These are phyloP conservation scores for Nestor notabilis DNA, from an alignment of 2,113 vertebrate species.

Conservation along the genomic window DNA sequence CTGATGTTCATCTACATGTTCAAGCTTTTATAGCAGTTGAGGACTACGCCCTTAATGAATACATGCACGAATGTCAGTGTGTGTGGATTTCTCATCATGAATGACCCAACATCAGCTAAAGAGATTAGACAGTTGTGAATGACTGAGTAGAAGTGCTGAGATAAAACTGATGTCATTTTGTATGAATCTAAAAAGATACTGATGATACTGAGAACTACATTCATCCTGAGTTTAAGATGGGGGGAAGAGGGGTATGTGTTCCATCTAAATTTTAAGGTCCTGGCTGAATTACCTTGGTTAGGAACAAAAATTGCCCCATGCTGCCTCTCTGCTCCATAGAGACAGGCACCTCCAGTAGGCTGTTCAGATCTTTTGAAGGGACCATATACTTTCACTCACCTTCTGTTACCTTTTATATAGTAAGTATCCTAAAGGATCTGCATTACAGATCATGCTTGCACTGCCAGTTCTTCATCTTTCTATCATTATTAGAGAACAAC, in stretches of 20 bases:
- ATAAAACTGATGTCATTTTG: not conserved
- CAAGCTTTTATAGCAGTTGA: not conserved
- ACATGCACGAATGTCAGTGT: not conserved
- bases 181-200: not conserved
- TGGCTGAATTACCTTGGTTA: not conserved
- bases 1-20: not conserved
- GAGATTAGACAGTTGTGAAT: not conserved
- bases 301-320: not conserved
- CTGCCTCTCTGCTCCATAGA: not conserved
- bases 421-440: not conserved
- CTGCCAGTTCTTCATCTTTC: not conserved
- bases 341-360: not conserved
- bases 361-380: not conserved
- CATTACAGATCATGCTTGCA: not conserved
- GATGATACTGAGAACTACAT: not conserved
- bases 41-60: not conserved
- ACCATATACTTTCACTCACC: not conserved
- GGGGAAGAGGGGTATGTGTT: not conserved
- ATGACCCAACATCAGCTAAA: not conserved
- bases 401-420: not conserved
- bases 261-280: not conserved
- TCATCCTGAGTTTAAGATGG: not conserved
- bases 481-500: not conserved
- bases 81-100: not conserved
- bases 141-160: not conserved